phyloP scores from a whole-genome alignment of 2,797 vertebrate genomes.

The Todus mexicanus region DNA sequence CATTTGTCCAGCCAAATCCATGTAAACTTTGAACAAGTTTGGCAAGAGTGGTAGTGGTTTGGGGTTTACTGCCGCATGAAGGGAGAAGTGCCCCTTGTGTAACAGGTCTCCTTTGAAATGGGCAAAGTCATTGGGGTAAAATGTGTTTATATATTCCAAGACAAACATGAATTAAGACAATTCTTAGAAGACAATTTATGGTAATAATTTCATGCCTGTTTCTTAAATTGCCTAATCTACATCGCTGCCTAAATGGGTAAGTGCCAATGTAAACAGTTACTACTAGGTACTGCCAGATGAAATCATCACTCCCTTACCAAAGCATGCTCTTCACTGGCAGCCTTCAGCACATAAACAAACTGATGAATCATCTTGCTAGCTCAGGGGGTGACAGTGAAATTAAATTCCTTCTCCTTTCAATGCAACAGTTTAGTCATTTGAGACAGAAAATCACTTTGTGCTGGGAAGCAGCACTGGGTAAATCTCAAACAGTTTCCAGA shows the following conservation, averaged over 20 bases:
- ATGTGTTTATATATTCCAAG: conserved; percentile 54
- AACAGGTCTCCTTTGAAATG: not conserved
- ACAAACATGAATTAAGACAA: conserved; percentile 46
- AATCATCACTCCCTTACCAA: conserved; percentile 33
- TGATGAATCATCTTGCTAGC: not conserved
- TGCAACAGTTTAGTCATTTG: not conserved
- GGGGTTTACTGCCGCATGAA: conserved; percentile 11
- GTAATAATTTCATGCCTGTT: conserved; percentile 42
- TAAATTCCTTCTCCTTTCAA: not conserved
- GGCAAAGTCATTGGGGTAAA: conserved; percentile 51
- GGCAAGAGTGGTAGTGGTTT: conserved; percentile 1
- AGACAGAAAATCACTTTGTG: conserved; percentile 3
- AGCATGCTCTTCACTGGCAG: conserved; percentile 2
- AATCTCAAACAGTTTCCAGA: not conserved
- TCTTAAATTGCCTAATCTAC: not conserved
- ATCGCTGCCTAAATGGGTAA: conserved; percentile 33
- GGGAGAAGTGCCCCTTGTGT: conserved; percentile 17
- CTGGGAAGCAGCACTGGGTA: not conserved
- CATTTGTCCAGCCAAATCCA: not conserved
- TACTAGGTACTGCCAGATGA: conserved; percentile 32
- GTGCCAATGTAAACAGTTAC: conserved; percentile 34
- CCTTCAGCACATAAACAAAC: conserved; percentile 3
- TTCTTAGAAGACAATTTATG: conserved; percentile 51
- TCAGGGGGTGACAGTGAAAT: conserved; percentile 16
- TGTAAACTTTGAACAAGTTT: not conserved